Percentiles rank a stretch among this genome's conserved stretches.
These are phyloP conservation scores for Peromyscus aztecus DNA, from an alignment of 2,797 vertebrate genomes.

Conservation along the genomic window DNA sequence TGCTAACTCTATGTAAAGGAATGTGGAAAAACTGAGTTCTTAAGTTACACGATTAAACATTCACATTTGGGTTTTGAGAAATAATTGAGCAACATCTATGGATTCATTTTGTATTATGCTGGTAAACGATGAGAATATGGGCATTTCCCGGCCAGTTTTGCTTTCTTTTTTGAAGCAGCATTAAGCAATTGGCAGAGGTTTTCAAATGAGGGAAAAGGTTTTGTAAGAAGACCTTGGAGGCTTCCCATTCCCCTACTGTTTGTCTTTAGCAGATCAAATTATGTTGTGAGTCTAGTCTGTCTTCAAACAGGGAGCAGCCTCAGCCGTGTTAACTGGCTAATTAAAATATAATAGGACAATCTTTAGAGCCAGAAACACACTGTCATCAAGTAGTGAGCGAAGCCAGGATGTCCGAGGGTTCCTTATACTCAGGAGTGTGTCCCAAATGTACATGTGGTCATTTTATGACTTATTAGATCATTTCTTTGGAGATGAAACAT, in stretches of 20 bases:
- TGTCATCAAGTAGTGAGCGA: constrained; percentile 65
- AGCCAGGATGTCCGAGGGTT: constrained; percentile 8
- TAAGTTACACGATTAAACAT: constrained; percentile 79
- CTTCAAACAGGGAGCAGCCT: constrained; percentile 48
- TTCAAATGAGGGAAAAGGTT: constrained; percentile 69
- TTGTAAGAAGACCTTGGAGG: constrained; percentile 60
- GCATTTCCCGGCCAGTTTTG: constrained; percentile 71
- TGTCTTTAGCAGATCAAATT: constrained; percentile 69
- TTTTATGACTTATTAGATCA: constrained; percentile 60
- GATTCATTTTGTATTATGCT: constrained; percentile 71
- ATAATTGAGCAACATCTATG: constrained; percentile 65
- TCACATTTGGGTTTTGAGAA: constrained; percentile 76
- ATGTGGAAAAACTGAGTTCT: constrained; percentile 79
- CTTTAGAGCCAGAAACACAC: constrained; percentile 63
- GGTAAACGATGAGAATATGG: constrained; percentile 50
- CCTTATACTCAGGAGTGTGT: constrained; percentile 28
- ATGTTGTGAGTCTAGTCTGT: constrained; percentile 57
- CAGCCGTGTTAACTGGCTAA: constrained; percentile 64
- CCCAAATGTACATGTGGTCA: constrained; percentile 23
- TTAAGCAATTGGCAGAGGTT: constrained; percentile 57
- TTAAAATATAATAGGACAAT: constrained; percentile 76
- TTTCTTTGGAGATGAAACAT: constrained; percentile 53
- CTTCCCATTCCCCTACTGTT: not conserved
- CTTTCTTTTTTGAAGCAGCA: constrained; percentile 76
- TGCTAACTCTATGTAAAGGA: constrained; percentile 81